These are phyloP conservation scores for Tolmerus cingulatus DNA, from an alignment of 2,888 invertebrate genomes.

Conservation along the genomic window DNA sequence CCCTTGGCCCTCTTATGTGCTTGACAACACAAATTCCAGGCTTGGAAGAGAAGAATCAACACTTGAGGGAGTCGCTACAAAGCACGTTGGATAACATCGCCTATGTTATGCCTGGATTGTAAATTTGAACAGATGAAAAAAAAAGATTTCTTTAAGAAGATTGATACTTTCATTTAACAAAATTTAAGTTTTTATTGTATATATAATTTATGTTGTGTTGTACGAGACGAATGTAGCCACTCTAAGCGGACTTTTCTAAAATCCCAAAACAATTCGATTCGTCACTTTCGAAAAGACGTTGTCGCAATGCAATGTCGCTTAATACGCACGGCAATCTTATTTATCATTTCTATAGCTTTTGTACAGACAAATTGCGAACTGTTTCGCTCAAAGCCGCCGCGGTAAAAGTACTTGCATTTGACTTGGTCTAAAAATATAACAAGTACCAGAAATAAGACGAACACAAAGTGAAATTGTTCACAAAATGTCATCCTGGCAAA, in stretches of 20 bases:
- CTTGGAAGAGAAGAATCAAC: conserved; percentile 70
- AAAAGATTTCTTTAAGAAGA: background rate
- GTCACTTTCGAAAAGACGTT: background rate
- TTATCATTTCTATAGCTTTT: background rate
- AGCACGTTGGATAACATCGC: conserved; percentile 92
- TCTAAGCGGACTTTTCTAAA: background rate
- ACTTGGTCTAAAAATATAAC: conserved; percentile 18
- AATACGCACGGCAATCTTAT: background rate
- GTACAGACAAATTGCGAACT: background rate
- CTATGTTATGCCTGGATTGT: conserved; percentile 89
- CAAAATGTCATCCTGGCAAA: conserved; percentile 29
- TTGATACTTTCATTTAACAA: background rate
- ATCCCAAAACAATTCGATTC: background rate
- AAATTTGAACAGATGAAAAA: conserved; percentile 48
- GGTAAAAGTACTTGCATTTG: background rate
- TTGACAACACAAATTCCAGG: conserved; percentile 85
- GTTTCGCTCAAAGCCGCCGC: background rate
- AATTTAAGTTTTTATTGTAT: background rate
- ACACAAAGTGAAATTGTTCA: conserved; percentile 31
- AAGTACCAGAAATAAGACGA: conserved; percentile 7
- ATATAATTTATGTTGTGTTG: background rate
- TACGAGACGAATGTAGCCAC: background rate
- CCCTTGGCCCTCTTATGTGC: conserved; percentile 87
- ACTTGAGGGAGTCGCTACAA: conserved; percentile 65
- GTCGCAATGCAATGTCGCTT: background rate